Percentiles rank a stretch among this genome's conserved stretches.
Evolutionary conservation across 2,797 vertebrate genomes (phyloP).

Genomic region (Gastrophryne carolinensis): DNA sequence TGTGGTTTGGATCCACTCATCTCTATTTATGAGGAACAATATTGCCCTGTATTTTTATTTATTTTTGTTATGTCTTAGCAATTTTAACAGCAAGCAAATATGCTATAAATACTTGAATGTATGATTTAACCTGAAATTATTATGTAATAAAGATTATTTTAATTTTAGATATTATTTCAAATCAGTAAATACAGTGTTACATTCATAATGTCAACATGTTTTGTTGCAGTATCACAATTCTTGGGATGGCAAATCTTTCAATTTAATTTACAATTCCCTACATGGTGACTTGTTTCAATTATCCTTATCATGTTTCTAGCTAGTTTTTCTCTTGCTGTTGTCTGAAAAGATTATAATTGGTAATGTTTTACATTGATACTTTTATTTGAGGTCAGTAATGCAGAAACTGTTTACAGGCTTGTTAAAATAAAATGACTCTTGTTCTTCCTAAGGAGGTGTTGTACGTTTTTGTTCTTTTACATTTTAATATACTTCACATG

Average conservation of each 20-base stretch:
- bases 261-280: slow-evolving; percentile 70
- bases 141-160: too few species aligned
- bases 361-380: slow-evolving; percentile 68
- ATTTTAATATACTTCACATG: too few species aligned
- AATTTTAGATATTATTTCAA: not conserved
- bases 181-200: slow-evolving; percentile 12
- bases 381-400: slow-evolving; percentile 71
- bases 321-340: slow-evolving; percentile 63
- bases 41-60: too few species aligned
- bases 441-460: slow-evolving; percentile 62
- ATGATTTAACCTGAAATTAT: slow-evolving; percentile 8
- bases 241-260: slow-evolving; percentile 38
- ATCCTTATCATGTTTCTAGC: slow-evolving; percentile 59
- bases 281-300: slow-evolving; percentile 56
- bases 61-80: not conserved
- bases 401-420: slow-evolving; percentile 69
- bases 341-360: slow-evolving; percentile 69
- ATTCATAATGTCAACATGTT: slow-evolving; percentile 16
- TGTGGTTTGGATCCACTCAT: too few species aligned
- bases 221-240: slow-evolving; percentile 1
- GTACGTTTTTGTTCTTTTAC: too few species aligned
- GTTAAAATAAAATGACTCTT: slow-evolving; percentile 73
- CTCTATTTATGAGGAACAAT: too few species aligned
- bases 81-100: not conserved
- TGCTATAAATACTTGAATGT: not conserved